Percentiles rank a stretch among this genome's conserved stretches.
Evolutionary conservation across 2,113 vertebrate species (phyloP).

Genomic region (Rhinichthys klamathensis): DNA sequence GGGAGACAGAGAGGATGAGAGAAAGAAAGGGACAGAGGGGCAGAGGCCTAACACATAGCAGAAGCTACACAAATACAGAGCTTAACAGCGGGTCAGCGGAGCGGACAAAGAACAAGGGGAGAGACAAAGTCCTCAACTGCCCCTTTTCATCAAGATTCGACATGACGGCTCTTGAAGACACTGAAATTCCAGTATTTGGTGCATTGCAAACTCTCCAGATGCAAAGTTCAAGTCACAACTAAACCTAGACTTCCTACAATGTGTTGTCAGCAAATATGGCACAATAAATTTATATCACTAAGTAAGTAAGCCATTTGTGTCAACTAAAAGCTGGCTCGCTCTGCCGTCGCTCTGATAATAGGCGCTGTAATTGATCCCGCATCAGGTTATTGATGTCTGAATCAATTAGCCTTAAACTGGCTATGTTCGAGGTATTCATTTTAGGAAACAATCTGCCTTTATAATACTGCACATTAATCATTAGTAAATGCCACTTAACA

Average conservation of each 20-base stretch:
- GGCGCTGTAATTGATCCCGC: conserved; percentile 27
- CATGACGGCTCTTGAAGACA: conserved; percentile 19
- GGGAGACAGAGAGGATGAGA: conserved; percentile 44
- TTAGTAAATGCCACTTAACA: conserved; percentile 64
- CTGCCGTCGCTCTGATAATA: conserved; percentile 18
- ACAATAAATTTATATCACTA: neutral
- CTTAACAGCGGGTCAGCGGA: conserved; percentile 22
- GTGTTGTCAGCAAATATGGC: conserved; percentile 25
- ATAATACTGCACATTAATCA: conserved; percentile 62
- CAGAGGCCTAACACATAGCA: conserved; percentile 47
- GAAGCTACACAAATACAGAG: conserved; percentile 37
- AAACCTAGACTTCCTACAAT: neutral
- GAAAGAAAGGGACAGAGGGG: conserved; percentile 44
- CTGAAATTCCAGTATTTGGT: conserved; percentile 12
- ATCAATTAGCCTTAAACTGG: conserved; percentile 52
- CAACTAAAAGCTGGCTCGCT: conserved; percentile 15
- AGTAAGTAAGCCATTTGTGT: conserved; percentile 40
- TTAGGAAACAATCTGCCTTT: conserved; percentile 62
- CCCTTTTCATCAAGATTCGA: conserved; percentile 43
- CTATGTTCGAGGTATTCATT: conserved; percentile 56
- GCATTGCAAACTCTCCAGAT: neutral
- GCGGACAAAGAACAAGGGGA: conserved; percentile 5
- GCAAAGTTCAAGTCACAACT: neutral
- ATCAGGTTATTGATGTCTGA: conserved; percentile 49
- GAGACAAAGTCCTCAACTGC: conserved; percentile 44